Base-by-base conservation (phyloP, 2,113 vertebrate genomes). In the Nycticryphes semicollaris region DNA sequence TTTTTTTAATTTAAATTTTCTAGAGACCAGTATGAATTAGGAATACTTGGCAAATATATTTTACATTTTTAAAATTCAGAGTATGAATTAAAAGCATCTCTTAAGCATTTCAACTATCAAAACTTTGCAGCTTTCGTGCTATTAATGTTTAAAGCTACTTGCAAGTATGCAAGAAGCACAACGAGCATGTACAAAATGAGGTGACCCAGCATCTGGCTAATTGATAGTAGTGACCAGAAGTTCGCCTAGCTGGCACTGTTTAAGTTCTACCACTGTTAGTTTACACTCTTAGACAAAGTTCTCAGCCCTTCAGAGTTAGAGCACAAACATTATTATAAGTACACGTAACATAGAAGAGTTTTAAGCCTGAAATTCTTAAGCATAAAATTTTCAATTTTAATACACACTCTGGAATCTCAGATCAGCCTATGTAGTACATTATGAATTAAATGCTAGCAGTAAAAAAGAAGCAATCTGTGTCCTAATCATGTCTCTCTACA, bases 341-440 rank as follows among this genome's bases (percentile, higher is more conserved):
- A 60, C 0, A 0, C 12, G 14, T 19, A 75, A n/a, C 33, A 70
- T 0, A 54, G 7, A 66, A 69, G 18, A 69, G 7, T 47, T 69
- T 76, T 41, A 75, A 83, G 35, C 10, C 47, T 56, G 24, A 84
- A 86, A 64, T 62, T 48, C 22, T 67, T 37, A 39, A 4, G 4
- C 28, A 53, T 33, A 87, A 43, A 56, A 78, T 77, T 45, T 33
- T 30, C 63, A 41, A 68, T 77, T 80, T 17, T 81, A 74, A 31
- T 31, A 24, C 17, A 45, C 7, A 60, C 25, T 27, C 22, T 51
- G 31, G 8, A 57, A 39, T 66, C 53, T 81, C 31, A 37, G 21
- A 50, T 48, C 37, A 35, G 12, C 14, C 9, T 27, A 53, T 0
- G 1, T 8, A 33, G 7, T 33, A 45, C 39, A 79, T 54, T 90